phyloP scores from a whole-genome alignment of 2,797 vertebrate genomes.

The Lagorchestes hirsutus region DNA sequence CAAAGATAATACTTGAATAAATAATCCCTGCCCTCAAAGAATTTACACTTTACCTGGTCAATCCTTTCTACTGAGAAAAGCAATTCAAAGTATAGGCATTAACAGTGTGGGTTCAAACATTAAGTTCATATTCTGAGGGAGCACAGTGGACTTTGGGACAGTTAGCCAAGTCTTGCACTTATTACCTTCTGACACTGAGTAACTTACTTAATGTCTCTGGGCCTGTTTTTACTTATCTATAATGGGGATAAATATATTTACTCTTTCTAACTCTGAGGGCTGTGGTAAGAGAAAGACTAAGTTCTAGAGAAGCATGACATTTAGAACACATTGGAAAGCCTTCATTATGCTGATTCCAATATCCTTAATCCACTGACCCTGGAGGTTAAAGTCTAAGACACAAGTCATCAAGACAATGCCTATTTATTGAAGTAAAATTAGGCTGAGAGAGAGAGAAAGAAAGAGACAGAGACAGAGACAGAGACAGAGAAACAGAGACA shows the following conservation, averaged over 20 bases:
- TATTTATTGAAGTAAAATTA: constrained; percentile 55
- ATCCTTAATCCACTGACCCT: constrained; percentile 2
- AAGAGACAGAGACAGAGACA: background rate
- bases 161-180: background rate
- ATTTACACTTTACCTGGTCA: background rate
- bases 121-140: background rate
- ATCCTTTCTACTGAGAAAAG: background rate
- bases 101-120: background rate
- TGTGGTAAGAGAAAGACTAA: background rate
- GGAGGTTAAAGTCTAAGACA: constrained; percentile 43
- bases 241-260: background rate
- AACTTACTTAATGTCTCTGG: background rate
- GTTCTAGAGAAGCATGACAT: constrained; percentile 4
- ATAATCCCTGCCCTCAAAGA: background rate
- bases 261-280: background rate
- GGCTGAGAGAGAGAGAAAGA: constrained; percentile 13
- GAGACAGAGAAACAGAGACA: background rate
- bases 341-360: constrained; percentile 17
- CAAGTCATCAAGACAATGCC: constrained; percentile 53
- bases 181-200: background rate
- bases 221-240: background rate
- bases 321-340: background rate
- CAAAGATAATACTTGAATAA: background rate
- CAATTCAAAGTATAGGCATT: background rate
- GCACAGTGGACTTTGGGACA: background rate